Base-by-base conservation (phyloP, 2,113 vertebrate species). In the Labrus mixtus region DNA sequence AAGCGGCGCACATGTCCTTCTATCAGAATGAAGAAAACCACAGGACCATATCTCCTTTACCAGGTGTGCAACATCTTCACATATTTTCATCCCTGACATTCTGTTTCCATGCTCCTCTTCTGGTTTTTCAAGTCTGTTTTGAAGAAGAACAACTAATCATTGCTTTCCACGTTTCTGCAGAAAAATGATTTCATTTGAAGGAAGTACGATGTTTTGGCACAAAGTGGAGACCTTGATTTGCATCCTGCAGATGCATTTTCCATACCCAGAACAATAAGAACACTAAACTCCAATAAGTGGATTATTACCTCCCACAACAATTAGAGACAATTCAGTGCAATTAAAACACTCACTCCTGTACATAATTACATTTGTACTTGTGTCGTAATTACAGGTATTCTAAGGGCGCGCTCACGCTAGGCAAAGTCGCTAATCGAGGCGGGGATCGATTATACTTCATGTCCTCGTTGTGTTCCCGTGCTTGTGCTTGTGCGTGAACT, bases 1-100 rank as follows among this genome's bases (percentile, higher is more conserved):
- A 60, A 22, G 11, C 53, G 0, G 7, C 1, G 0, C 25, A 70
- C 57, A 45, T 0, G 57, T 67, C 91, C 4, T 93, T 94, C 51
- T 80, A 83, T 53, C 29, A 58, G 39, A 17, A 75, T 0, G 1
- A 3, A 17, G 0, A 65, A 1, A 71, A 59, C 82, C 12, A 50
- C 4, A 50, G 63, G 39, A 73, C 61, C 4, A 33, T 90, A 1
- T 33, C 54, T 15, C 3, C 8, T 65, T 19, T 81, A 71, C 1
- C 15, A 73, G 88, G 90, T 91, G 22, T 0, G 80, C 48, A 23
- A 9, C 37, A n/a, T 46, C 11, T 16, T 46, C 43, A 46, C 15
- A 46, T 13, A 41, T 33, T 11, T 11, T 41, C 39, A 9, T 11
- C 39, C 11, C 39, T 41, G 11, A 41, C 9, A 10, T 41, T 11